Evolutionary conservation across 1,140 invertebrate species (phyloP), one percentile per base, ranked within the genome.

Genomic region (Drosophila sp.): DNA sequence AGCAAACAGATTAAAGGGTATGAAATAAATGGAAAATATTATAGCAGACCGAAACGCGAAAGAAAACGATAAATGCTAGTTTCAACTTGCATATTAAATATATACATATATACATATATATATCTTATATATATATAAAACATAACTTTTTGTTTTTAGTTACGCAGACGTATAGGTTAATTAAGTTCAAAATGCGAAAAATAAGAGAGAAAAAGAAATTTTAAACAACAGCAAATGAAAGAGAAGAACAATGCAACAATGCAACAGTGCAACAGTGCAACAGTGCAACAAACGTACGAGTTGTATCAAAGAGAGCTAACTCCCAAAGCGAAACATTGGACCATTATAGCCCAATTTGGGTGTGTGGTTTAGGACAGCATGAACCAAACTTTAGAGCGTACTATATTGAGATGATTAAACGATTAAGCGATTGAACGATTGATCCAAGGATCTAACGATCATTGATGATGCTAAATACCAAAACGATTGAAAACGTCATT

Each of bases 61-160:
- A 13, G 61, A 86, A 70, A 51, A 78, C 72, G 78, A 87, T 84
- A 59, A 82, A 72, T 81, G 76, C 82, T 87, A 89, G 82, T 79
- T 87, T 87, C 78, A 87, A 87, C 82, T 76, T 81, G 76, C 82
- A 76, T 87, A 84, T 75, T 65, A 75, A 64, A 81, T 67, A 86
- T 72, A 84, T 64, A 61, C 72, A 72, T 63, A 76, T 76, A 72
- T 59, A 81, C 51, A 73, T 64, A 74, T 58, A n/a, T 63, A 51
- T 63, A 57, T 50, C 50, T 69, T 76, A 70, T 76, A 67, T 64
- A 71, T 65, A 65, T 70, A 69, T 61, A 59, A 64, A 38, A 56
- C 45, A 53, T 54, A 62, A 57, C 32, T 69, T 72, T 78, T 50
- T 69, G 72, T 65, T 71, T 76, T 89, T 63, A 70, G 67, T 83